Evolutionary conservation across 2,797 vertebrate genomes (phyloP).

Genomic region (Parauchenoglanis ngamensis): DNA sequence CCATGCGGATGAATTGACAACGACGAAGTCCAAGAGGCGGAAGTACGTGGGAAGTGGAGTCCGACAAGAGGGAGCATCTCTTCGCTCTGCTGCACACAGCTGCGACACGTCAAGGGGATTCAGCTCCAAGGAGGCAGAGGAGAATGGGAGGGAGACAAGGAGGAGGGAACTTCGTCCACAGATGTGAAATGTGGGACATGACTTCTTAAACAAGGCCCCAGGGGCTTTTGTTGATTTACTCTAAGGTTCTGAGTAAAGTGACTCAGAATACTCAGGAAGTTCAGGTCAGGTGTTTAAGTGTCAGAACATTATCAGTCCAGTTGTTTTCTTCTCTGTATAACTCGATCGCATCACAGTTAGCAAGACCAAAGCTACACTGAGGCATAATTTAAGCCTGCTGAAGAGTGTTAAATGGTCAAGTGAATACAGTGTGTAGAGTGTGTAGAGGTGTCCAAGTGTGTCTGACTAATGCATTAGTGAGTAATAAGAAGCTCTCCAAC

Average conservation of each 20-base stretch:
- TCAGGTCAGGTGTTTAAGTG: neutral
- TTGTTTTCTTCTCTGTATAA: neutral
- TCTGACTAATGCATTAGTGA: conserved; percentile 45
- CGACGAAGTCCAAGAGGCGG: conserved; percentile 44
- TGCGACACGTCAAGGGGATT: conserved; percentile 50
- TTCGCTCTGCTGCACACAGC: conserved; percentile 57
- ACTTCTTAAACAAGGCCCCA: conserved; percentile 23
- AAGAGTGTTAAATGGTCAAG: conserved; percentile 44
- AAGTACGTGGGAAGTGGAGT: conserved; percentile 50
- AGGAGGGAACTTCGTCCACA: conserved; percentile 37
- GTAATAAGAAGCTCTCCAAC: conserved; percentile 35
- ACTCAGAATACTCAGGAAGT: neutral
- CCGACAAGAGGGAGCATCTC: conserved; percentile 49
- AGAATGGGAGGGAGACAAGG: conserved; percentile 27
- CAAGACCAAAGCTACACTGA: neutral
- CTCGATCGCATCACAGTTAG: neutral
- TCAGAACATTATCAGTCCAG: neutral
- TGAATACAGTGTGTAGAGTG: conserved; percentile 24
- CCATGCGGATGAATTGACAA: conserved; percentile 52
- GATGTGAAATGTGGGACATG: conserved; percentile 46
- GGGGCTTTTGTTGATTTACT: conserved; percentile 33
- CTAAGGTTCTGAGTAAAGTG: conserved; percentile 8
- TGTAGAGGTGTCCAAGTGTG: conserved; percentile 34
- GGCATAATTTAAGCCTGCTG: neutral
- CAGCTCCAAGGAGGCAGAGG: conserved; percentile 35